Evolutionary conservation across 2,888 invertebrate genomes (phyloP).

Genomic region (Aelia acuminata): DNA sequence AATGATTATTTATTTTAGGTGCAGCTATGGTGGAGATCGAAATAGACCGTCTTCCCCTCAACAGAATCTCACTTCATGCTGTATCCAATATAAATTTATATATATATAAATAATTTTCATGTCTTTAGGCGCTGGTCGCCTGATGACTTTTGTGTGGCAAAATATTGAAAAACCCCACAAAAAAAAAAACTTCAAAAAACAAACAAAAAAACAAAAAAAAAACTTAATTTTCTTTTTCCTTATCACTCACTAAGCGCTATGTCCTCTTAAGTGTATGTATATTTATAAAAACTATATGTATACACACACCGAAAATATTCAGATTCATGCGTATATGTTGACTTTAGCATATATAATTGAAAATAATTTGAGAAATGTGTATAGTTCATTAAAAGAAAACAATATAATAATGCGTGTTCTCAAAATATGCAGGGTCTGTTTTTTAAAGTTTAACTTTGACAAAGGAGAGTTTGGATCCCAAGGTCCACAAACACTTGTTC

Average conservation of each 20-base stretch:
- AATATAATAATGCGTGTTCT: constrained; percentile 56
- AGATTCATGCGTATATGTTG: constrained; percentile 43
- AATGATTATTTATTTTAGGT: constrained; percentile 59
- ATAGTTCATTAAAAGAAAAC: constrained; percentile 50
- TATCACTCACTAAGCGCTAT: constrained; percentile 57
- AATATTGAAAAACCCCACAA: constrained; percentile 58
- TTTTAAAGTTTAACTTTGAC: constrained; percentile 55
- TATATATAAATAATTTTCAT: constrained; percentile 60
- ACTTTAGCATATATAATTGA: constrained; percentile 49
- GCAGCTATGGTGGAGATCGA: constrained; percentile 64
- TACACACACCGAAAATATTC: constrained; percentile 8
- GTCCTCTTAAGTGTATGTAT: constrained; percentile 55
- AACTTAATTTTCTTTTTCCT: constrained; percentile 50
- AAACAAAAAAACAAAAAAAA: neutral
- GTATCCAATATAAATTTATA: constrained; percentile 56
- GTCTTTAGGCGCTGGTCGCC: constrained; percentile 59
- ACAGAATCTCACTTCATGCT: constrained; percentile 59
- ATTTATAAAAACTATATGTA: constrained; percentile 9
- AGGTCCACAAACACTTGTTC: constrained; percentile 12
- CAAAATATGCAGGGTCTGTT: constrained; percentile 60
- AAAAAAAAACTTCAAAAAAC: neutral
- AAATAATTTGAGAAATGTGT: constrained; percentile 47
- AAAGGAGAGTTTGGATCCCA: constrained; percentile 8
- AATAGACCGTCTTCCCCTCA: constrained; percentile 60
- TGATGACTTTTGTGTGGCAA: constrained; percentile 58